Base-by-base conservation (phyloP, 92 coral and sea anemone species). In the Muricea muricata region DNA sequence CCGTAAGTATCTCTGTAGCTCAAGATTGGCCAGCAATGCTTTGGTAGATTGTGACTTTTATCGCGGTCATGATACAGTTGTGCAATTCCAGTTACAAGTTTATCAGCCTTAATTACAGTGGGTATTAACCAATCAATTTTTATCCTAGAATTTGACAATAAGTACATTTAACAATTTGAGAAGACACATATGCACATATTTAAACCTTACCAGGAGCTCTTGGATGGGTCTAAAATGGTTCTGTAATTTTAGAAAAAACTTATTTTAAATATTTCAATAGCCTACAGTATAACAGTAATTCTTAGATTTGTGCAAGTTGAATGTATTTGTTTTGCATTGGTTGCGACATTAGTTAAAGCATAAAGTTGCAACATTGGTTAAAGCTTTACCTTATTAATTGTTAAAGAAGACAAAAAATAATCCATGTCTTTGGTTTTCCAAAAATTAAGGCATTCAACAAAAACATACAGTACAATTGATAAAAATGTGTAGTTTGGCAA, bases 101-200 rank as follows among this genome's bases (percentile, higher is more conserved):
- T 70, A 15, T 70, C 76, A 37, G 76, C 48, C 26, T 70, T 37
- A 34, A 70, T 15, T 13, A 70, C 76, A 35, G 23, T 8, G 1
- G 76, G 76, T 54, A 70, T 70, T 42, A 70, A 20, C 50, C 76
- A 70, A 42, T 70, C 76, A 70, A 70, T 70, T 70, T 70, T 70
- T 8, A 54, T 70, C 39, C 76, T 70, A 66, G n/a, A 65, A 65
- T 15, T 28, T 20, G 41, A 6, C 42, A 37, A 37, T 37, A 37
- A 37, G 42, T 4, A 37, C 42, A 37, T 37, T 65, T 29, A 28
- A 9, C n/a, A 54, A 54, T 54, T 54, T 54, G 61, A 54, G 42
- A 37, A 4, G 42, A 37, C 4, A 37, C 4, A 4, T 37, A 37
- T 9, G 9, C 9, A 37, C 42, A 37, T 37, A 4, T 37, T 37